Percentiles rank a stretch among this genome's conserved stretches.
Evolutionary conservation across 2,797 vertebrate genomes (phyloP).

Genomic region (Paedocypris micromegethes): DNA sequence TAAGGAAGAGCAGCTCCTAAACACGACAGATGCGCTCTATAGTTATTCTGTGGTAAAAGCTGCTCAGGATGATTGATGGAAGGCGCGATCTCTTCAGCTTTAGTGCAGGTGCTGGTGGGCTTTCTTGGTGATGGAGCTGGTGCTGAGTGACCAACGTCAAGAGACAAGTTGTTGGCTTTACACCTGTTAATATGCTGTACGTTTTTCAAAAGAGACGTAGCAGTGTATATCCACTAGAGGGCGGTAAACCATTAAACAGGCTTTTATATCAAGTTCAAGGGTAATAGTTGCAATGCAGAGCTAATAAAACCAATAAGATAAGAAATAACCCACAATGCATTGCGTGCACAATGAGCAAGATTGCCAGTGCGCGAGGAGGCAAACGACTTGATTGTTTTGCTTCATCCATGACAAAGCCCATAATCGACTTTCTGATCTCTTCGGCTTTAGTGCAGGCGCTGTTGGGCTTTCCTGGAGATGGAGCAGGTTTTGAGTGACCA

Average conservation of each 20-base stretch:
- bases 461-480: too few species aligned
- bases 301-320: constrained; percentile 79
- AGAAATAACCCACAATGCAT: constrained; percentile 82
- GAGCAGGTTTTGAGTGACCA: too few species aligned
- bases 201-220: not conserved
- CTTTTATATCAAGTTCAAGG: not conserved
- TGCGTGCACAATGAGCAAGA: constrained; percentile 67
- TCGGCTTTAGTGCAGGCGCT: constrained; percentile 14
- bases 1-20: too few species aligned
- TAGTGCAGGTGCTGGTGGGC: too few species aligned
- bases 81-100: too few species aligned
- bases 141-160: too few species aligned
- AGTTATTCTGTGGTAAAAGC: too few species aligned
- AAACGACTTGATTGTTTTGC: constrained; percentile 68
- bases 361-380: constrained; percentile 72
- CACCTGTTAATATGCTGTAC: too few species aligned
- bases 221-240: constrained; percentile 1
- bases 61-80: too few species aligned
- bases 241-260: not conserved
- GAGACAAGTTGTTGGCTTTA: too few species aligned
- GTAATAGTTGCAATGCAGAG: not conserved
- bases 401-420: constrained; percentile 38
- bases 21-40: too few species aligned
- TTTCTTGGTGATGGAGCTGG: too few species aligned
- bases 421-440: constrained; percentile 24